Conservation (phyloP, 2,113 vertebrate species). For the Lepisosteus oculatus region DNA sequence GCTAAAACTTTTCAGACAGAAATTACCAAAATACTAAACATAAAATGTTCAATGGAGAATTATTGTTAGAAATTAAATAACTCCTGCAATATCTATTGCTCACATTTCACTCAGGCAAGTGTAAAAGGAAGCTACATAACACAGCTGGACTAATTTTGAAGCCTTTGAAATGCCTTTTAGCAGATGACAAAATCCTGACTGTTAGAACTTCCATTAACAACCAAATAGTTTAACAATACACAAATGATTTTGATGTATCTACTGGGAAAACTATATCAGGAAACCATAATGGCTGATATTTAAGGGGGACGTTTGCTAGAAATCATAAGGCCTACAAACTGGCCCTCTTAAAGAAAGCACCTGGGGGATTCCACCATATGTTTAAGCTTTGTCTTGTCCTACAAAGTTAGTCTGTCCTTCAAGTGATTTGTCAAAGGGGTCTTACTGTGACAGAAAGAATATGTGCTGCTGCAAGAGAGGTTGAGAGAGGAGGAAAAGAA, state of each 20-base stretch:
- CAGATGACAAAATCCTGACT: slow-evolving; percentile 15
- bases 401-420: slow-evolving; percentile 97
- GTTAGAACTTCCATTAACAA: slow-evolving; percentile 13
- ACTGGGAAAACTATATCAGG: slow-evolving; percentile 21
- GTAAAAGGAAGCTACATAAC: neutral
- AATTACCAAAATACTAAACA: too few relatives aligned
- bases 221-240: slow-evolving; percentile 17
- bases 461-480: slow-evolving; percentile 30
- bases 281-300: slow-evolving; percentile 25
- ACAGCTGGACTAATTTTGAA: neutral
- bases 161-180: slow-evolving; percentile 12
- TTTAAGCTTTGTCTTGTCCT: slow-evolving; percentile 94
- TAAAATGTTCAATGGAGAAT: too few relatives aligned
- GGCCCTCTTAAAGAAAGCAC: slow-evolving; percentile 61
- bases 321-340: slow-evolving; percentile 36
- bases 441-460: slow-evolving; percentile 71
- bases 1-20: slow-evolving; percentile 24
- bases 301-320: slow-evolving; percentile 26
- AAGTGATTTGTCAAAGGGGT: slow-evolving; percentile 88
- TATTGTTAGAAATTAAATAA: too few relatives aligned
- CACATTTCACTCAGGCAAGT: too few relatives aligned
- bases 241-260: slow-evolving; percentile 18
- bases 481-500: slow-evolving; percentile 9
- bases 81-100: too few relatives aligned
- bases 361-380: slow-evolving; percentile 92